Evolutionary conservation across 2,888 invertebrate species (phyloP), one percentile per base, ranked within the genome.

Genomic region (Eupeodes luniger): DNA sequence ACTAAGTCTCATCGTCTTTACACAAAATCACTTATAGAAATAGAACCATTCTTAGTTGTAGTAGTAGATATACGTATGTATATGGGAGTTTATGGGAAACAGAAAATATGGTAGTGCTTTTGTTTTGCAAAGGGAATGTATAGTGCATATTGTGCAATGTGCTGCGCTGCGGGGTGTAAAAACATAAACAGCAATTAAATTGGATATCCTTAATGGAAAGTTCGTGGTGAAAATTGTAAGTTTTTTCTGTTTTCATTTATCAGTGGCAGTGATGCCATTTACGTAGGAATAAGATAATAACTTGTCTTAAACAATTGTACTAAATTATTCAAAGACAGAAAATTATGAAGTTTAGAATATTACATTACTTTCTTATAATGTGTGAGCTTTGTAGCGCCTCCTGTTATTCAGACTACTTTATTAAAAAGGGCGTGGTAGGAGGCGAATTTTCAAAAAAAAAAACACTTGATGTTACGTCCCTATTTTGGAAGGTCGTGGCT

Each of bases 171-270:
- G 44, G 72, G 80, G 69, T 77, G 78, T 53, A 78, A 77, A 81
- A 78, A 75, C 75, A 88, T 81, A 88, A 88, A 88, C 85, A 85
- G 84, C 85, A 88, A 88, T 88, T 88, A 88, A 88, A 81, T 85
- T 88, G 74, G 75, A 85, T 85, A 85, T 88, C 88, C 88, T 80
- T 88, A 88, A 88, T 88, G 85, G 85, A 78, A 81, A 88, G 81
- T 81, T 88, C 88, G 88, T 88, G 88, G 81, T 57, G 59, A 78
- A 64, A 85, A 81, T 85, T 36, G 74, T 16, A 84, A 87, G 64
- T 81, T 40, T 70, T 70, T 40, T 9, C 40, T 40, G 5, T 69
- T 55, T 69, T 36, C 9, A 40, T 40, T 70, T 40, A 4, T 36
- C 36, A 7, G 14, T 55, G 6, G 12, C 2, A 70, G 55, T 44